Evolutionary conservation across 2,797 vertebrate species (phyloP), one percentile per base, ranked within the genome.

Genomic region (Girardinus metallicus): DNA sequence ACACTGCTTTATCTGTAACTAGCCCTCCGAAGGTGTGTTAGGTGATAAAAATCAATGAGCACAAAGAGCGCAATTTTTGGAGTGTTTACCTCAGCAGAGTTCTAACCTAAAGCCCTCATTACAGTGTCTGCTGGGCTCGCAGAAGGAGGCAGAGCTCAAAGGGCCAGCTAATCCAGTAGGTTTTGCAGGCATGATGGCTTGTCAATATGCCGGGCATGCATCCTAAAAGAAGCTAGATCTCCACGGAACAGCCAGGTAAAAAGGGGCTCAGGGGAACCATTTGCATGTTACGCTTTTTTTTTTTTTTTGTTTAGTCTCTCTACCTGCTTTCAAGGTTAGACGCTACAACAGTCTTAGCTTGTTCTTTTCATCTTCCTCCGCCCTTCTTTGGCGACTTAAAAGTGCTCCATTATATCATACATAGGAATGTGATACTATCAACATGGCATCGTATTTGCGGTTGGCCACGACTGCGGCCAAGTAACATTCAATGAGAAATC

Each of bases 111-210:
- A 91, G 87, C 82, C 87, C 92, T 95, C 91, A 94, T 95, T 94
- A 92, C 78, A 87, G 90, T 87, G 83, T 81, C 73, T 92, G 89
- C 91, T 92, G 92, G 80, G 90, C 92, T 92, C 82, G 53, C 68
- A 29, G 68, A 81, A 86, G 84, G 86, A 91, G 86, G 84, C 78
- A 80, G 79, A 86, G 90, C n/a, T n/a, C n/a, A n/a, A n/a, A n/a
- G n/a, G n/a, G n/a, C n/a, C n/a, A n/a, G n/a, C 85, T 95, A 93
- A 95, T 93, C 94, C 92, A 91, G 80, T 87, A 89, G 93, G 93
- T 93, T 57, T 94, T 91, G 89, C 89, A 87, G 91, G 87, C 91
- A 93, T 92, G 90, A 93, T 94, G 93, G 84, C 91, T 85, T 77
- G 92, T 95, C 95, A 92, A 94, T 94, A 91, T 83, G 80, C 89